Base-by-base conservation (phyloP, 2,888 invertebrate genomes). In the Dyspetes luteomarginatus region DNA sequence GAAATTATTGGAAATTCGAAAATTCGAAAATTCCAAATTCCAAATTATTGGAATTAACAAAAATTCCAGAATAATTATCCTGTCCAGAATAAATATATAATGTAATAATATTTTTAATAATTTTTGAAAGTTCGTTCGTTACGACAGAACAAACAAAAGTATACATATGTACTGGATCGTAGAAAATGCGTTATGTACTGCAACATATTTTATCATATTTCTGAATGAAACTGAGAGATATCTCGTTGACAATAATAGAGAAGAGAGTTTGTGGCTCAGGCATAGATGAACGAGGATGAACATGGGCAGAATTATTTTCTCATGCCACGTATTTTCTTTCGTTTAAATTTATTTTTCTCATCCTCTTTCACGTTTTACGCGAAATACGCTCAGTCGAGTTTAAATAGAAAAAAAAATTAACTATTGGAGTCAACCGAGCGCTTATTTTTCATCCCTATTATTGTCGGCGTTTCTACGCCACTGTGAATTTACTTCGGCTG, bases 391-490 rank as follows among this genome's bases (percentile, higher is more conserved):
- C 41, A 64, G 36, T 55, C 74, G 52, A 67, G 78, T n/a, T n/a
- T n/a, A 65, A 4, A 36, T 45, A 62, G 30, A 52, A 55, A 56
- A 77, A 73, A 64, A 62, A 78, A 77, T 64, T 68, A 60, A 77
- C 79, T 78, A 76, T 67, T 52, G 43, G 67, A 68, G 36, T 76
- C 28, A 62, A 68, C 62, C 28, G 41, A 56, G 62, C 60, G 68
- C 55, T 60, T 72, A 52, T 79, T 74, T n/a, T 71, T 77, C 60
- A 30, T 68, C 36, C 26, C 22, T 45, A 9, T 56, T 22, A 41
- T 43, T 64, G 30, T 60, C 12, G 41, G 41, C 22, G 69, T 58
- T n/a, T 7, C 50, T 71, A 58, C 15, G 17, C 12, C 15, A 5
- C 48, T 9, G 43, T 60, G 55, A 17, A 30, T 50, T n/a, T 41